Evolutionary conservation across 2,888 invertebrate genomes (phyloP).

Genomic region (Cosmopolites sordidus): DNA sequence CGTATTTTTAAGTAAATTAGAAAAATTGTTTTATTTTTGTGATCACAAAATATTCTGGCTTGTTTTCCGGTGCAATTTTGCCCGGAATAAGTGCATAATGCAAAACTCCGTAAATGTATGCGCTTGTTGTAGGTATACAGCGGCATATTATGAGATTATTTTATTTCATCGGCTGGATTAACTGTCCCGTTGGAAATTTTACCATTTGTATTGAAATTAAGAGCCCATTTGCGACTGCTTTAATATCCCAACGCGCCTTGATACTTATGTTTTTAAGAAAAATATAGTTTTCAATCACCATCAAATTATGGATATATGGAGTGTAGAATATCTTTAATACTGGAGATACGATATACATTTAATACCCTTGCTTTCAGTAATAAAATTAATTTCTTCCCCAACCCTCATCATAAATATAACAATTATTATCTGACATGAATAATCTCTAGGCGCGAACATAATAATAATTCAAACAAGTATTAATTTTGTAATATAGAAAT

Average conservation of each 20-base stretch:
- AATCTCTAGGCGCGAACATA: no score
- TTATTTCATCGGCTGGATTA: conserved; percentile 8
- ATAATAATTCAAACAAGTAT: no score
- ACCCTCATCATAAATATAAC: no score
- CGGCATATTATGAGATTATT: conserved; percentile 10
- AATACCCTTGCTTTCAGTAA: no score
- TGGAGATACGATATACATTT: no score
- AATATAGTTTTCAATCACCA: no score
- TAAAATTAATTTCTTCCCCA: no score
- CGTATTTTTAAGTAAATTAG: not conserved
- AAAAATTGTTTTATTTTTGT: conserved; percentile 10
- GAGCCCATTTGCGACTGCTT: conserved; percentile 4
- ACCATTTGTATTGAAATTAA: conserved; percentile 13
- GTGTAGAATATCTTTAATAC: no score
- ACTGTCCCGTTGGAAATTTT: conserved; percentile 17
- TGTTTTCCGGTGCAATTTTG: conserved; percentile 5
- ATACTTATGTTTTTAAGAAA: not conserved
- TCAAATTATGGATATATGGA: no score
- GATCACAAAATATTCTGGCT: conserved; percentile 5
- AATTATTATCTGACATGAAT: no score
- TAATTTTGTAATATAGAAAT: no score
- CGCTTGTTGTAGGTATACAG: conserved; percentile 2
- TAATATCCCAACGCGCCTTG: conserved; percentile 2
- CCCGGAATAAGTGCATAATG: conserved; percentile 5
- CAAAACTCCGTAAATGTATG: conserved; percentile 8